Percentiles rank a stretch among this genome's conserved stretches.
Conservation (phyloP, 1,140 invertebrate species). For the Reticulitermes speratus region DNA sequence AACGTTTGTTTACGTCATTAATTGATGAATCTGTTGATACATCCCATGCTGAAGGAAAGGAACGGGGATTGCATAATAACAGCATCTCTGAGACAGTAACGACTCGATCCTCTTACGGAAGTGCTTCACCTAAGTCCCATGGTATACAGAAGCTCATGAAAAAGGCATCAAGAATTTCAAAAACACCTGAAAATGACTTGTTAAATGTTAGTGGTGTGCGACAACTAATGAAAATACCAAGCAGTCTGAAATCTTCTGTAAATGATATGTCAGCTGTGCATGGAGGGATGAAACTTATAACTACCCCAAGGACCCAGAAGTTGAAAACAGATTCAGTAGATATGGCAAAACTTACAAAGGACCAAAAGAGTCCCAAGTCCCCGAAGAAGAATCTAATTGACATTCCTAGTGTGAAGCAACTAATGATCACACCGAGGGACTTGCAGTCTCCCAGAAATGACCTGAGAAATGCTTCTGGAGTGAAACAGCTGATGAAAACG, state of each 20-base stretch:
- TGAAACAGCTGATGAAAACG: constrained; percentile 42
- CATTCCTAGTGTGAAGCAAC: constrained; percentile 46
- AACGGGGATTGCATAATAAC: no score
- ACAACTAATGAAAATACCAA: constrained; percentile 4
- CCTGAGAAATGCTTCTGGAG: constrained; percentile 46
- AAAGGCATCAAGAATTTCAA: background rate
- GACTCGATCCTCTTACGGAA: background rate
- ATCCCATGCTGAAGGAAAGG: no score
- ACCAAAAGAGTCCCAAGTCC: constrained; percentile 34
- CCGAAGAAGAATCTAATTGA: constrained; percentile 48
- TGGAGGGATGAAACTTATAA: background rate
- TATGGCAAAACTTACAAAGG: constrained; percentile 40
- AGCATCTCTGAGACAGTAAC: no score
- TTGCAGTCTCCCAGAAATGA: constrained; percentile 46
- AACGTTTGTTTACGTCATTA: background rate
- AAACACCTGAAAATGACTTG: constrained; percentile 37
- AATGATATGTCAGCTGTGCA: constrained; percentile 22
- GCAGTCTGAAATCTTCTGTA: background rate
- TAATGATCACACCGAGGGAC: constrained; percentile 42
- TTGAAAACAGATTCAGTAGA: background rate
- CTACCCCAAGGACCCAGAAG: background rate
- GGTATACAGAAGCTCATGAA: background rate
- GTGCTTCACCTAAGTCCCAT: background rate
- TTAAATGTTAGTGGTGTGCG: constrained; percentile 21
- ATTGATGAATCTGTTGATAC: background rate